phyloP scores from a whole-genome alignment of 53 echinoderm and acorn worm genomes.

The Arbacia lixula region DNA sequence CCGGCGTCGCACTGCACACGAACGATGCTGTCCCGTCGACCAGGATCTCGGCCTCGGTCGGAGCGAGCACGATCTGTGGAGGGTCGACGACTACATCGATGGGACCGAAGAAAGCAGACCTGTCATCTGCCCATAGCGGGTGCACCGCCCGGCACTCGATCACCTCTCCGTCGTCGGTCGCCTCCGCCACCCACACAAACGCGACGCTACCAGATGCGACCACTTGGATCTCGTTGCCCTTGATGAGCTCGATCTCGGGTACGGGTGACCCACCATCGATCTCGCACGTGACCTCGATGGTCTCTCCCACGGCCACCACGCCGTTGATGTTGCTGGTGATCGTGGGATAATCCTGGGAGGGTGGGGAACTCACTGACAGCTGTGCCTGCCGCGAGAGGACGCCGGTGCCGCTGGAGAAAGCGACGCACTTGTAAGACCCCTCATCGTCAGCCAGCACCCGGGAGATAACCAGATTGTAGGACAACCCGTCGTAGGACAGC shows the following conservation, averaged over 20 bases:
- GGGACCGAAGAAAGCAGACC: constrained; percentile 70
- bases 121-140: constrained; percentile 72
- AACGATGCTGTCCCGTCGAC: constrained; percentile 67
- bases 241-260: constrained; percentile 61
- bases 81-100: constrained; percentile 67
- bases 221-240: constrained; percentile 7
- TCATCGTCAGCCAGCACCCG: constrained; percentile 12
- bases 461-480: constrained; percentile 34
- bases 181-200: constrained; percentile 72
- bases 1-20: constrained; percentile 73
- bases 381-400: constrained; percentile 27
- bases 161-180: constrained; percentile 64
- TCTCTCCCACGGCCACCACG: constrained; percentile 68
- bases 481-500: background rate
- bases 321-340: constrained; percentile 60
- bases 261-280: constrained; percentile 75
- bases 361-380: constrained; percentile 66
- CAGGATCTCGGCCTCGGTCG: constrained; percentile 37
- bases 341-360: constrained; percentile 67
- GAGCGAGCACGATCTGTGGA: constrained; percentile 64
- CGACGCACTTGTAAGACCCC: constrained; percentile 27
- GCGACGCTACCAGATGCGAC: constrained; percentile 40
- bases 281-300: constrained; percentile 67
- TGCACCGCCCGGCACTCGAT: constrained; percentile 74
- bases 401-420: constrained; percentile 23